Evolutionary conservation across 1,140 invertebrate species (phyloP), one percentile per base, ranked within the genome.

Genomic region (Cardiocondyla obscurior): DNA sequence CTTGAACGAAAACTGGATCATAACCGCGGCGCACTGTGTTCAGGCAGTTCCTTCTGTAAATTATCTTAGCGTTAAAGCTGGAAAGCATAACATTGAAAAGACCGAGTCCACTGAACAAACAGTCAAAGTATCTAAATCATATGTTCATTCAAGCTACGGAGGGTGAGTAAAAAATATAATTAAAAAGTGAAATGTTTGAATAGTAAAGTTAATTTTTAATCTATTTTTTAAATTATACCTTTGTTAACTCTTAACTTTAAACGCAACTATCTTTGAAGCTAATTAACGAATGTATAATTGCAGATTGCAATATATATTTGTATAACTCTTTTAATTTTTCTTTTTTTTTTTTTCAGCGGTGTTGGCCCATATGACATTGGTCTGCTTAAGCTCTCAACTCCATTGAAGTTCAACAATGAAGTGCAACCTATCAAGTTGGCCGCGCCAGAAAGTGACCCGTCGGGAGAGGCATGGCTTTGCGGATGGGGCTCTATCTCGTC

Each of bases 321-420:
- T 55, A 22, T 7, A 42, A 30, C 58, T 30, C 22, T n/a, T 62
- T 7, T 57, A 6, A 79, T 73, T 64, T 77, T 2, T 65, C n/a
- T n/a, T n/a, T n/a, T n/a, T n/a, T n/a, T n/a, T n/a, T n/a, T n/a
- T n/a, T n/a, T n/a, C n/a, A 93, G 93, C 5, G 92, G 92, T 12
- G 95, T 95, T 0, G 94, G 91, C 16, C 93, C 93, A 14, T 94
- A 95, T 73, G 96, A 97, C 85, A 95, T 97, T 81, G 96, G 95
- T 28, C 70, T 97, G 0, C 89, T 97, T 19, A 94, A 93, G 76
- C 91, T 96, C 12, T 89, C 90, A 14, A 90, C 90, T 25, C 93
- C 90, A 2, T 53, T 91, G 28, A 88, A 30, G 3, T 94, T 95
- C 70, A 94, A 91, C 58, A 90, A 94, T 14, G 88, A 85, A 49